phyloP scores from a whole-genome alignment of 2,797 vertebrate species.

The Molossus molossus region DNA sequence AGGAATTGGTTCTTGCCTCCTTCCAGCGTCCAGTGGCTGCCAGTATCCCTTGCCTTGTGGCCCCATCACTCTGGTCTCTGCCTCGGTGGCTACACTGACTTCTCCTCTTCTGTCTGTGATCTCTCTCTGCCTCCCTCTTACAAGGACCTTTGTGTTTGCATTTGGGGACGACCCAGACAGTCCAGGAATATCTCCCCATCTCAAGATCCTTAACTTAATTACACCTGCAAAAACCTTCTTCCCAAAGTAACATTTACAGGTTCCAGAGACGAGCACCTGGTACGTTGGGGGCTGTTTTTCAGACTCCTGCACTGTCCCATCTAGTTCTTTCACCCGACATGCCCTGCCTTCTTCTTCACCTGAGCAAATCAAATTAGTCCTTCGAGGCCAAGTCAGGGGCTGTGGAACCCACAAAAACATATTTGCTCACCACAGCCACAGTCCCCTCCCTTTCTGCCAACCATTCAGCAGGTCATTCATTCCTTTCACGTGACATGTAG shows the following conservation, averaged over 20 bases:
- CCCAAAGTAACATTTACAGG: background rate
- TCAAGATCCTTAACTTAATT: background rate
- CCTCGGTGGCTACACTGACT: background rate
- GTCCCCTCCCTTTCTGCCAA: background rate
- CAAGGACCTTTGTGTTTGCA: background rate
- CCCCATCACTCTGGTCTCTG: fast-evolving
- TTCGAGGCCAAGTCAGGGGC: background rate
- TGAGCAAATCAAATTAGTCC: background rate
- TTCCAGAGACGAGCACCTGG: background rate
- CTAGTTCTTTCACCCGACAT: background rate
- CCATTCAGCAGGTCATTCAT: background rate
- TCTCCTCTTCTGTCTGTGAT: background rate
- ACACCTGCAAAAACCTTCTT: background rate
- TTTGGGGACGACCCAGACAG: background rate
- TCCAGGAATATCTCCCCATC: background rate
- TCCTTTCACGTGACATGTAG: background rate
- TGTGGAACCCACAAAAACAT: background rate
- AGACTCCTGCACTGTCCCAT: background rate
- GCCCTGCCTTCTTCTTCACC: background rate
- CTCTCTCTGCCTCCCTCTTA: background rate
- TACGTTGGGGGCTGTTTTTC: background rate
- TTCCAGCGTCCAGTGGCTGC: background rate
- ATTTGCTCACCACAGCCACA: background rate
- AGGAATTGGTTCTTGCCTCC: background rate
- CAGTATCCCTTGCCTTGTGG: background rate